A percentile compares a stretch with the other conserved stretches of the same genome.
Evolutionary conservation across 2,888 invertebrate species (phyloP).

Genomic region (Lepidocyrtoides sp.): DNA sequence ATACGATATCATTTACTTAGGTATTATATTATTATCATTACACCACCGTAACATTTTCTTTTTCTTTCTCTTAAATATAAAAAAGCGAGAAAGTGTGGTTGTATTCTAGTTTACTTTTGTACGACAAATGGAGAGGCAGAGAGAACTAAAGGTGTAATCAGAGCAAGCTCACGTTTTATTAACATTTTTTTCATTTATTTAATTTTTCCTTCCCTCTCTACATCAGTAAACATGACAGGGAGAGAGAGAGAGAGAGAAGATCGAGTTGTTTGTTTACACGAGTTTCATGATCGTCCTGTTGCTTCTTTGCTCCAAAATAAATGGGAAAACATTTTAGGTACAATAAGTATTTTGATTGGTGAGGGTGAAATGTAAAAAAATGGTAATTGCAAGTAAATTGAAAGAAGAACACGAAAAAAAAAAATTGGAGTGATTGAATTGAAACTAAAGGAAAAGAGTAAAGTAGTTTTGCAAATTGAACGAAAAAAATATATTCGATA

Average conservation of each 20-base stretch:
- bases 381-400: conserved; percentile 13
- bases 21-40: no score
- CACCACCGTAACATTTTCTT: not conserved
- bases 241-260: not conserved
- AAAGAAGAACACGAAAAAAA: not conserved
- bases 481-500: not conserved
- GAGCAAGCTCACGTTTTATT: conserved; percentile 66
- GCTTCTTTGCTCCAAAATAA: conserved; percentile 26
- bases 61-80: not conserved
- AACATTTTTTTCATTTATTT: not conserved
- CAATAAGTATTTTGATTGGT: not conserved
- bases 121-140: conserved; percentile 8
- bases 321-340: conserved; percentile 7
- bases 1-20: no score
- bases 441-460: not conserved
- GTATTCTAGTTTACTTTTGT: not conserved
- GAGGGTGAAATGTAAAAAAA: conserved; percentile 23
- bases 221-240: conserved; percentile 44
- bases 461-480: not conserved
- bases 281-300: conserved; percentile 31
- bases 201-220: conserved; percentile 36
- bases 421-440: not conserved
- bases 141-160: conserved; percentile 53
- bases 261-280: conserved; percentile 47
- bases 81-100: not conserved